phyloP scores from a whole-genome alignment of 2,888 invertebrate species.

The Microchrysa polita region DNA sequence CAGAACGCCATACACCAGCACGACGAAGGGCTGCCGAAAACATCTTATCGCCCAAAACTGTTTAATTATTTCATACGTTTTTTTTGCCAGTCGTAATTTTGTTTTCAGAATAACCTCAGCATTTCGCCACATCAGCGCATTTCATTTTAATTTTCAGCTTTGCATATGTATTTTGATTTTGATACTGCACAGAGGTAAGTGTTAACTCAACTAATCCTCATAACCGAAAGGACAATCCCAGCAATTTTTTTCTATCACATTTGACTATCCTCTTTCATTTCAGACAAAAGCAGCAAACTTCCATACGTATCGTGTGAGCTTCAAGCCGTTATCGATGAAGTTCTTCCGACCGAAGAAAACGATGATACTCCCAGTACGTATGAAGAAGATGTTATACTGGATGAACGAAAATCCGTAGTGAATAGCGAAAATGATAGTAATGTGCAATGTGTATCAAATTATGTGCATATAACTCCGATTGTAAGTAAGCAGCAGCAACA shows the following conservation, averaged over 20 bases:
- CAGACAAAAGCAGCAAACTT: conserved; percentile 47
- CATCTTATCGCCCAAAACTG: too few relatives aligned
- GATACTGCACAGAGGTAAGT: background rate
- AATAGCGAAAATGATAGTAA: conserved; percentile 34
- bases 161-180: background rate
- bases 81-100: too few relatives aligned
- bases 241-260: background rate
- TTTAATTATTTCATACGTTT: too few relatives aligned
- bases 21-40: too few relatives aligned
- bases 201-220: background rate
- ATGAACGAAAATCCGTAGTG: background rate
- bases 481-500: too few relatives aligned
- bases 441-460: conserved; percentile 51
- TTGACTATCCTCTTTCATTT: conserved; percentile 22
- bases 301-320: conserved; percentile 54
- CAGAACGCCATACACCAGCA: too few relatives aligned
- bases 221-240: background rate
- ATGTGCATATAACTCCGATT: conserved; percentile 54
- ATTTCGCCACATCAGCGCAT: too few relatives aligned
- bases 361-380: background rate
- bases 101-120: too few relatives aligned
- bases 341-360: conserved; percentile 51
- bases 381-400: background rate
- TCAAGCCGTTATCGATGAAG: conserved; percentile 55
- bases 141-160: too few relatives aligned